Base-by-base conservation (phyloP, 2,797 vertebrate genomes). In the Chrysocyon brachyurus region DNA sequence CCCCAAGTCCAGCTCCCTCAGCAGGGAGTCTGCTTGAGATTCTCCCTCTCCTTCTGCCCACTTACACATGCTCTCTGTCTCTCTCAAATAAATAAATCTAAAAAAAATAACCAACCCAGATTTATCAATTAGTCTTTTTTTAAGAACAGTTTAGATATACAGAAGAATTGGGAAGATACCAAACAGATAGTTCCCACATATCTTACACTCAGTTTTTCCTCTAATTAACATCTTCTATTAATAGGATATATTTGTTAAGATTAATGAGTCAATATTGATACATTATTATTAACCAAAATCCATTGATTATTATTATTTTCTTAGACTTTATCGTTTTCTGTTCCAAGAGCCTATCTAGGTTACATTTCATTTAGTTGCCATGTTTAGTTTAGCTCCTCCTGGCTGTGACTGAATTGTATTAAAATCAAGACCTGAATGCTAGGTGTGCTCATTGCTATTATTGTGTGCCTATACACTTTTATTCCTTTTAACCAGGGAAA, bases 121-220 rank as follows among this genome's bases (percentile, higher is more conserved):
- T 46, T 46, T 46, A 46, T 46, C 40, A 46, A 46, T 46, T 8
- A 8, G 54, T 54, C 54, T 54, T 54, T 16, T 33, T 33, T 68
- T 33, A 68, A 40, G 33, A 82, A 63, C 36, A 19, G 36, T 28
- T 28, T 63, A 63, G 24, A 31, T 21, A 8, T 7, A 54, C 12
- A 75, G 7, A 84, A 83, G 28, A 63, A 54, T 33, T 73, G 26
- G 63, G 31, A 83, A 12, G 10, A 33, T 11, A 12, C 33, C 33
- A 17, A 21, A 7, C 17, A 78, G 26, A 17, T 75, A 72, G 49
- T 33, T 1, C 2, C 3, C 33, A 46, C 26, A 28, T 57, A 89
- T 33, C 2, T 7, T 15, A 22, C 6, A 46, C 1, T 2, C 1
- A 15, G 12, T 12, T 64, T 54, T 7, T 26, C 6, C 8, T 83